Evolutionary conservation across 2,113 vertebrate genomes (phyloP).

Genomic region (Aviceda subcristata): DNA sequence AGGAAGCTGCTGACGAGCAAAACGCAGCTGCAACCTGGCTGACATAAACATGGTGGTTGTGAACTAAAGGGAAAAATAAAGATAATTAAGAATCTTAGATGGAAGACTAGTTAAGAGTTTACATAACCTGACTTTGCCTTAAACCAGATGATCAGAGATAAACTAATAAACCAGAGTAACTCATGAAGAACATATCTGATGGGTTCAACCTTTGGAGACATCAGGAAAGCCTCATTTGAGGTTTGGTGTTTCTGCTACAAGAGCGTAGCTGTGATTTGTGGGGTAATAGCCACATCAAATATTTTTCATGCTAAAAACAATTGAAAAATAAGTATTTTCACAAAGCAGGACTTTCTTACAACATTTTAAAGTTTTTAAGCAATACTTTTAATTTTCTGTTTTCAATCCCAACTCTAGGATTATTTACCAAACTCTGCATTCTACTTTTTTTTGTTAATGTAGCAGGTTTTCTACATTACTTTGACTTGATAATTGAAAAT

Average conservation of each 20-base stretch:
- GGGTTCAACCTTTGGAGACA: neutral
- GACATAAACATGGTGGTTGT: neutral
- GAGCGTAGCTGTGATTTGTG: neutral
- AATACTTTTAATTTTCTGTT: neutral
- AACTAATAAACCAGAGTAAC: neutral
- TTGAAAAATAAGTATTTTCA: neutral
- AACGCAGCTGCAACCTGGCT: neutral
- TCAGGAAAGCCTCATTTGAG: neutral
- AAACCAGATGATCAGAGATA: neutral
- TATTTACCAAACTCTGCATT: neutral
- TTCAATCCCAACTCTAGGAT: neutral
- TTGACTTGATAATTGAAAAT: neutral
- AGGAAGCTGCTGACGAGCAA: neutral
- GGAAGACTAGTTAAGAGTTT: neutral
- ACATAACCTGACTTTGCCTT: neutral
- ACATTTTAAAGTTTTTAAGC: neutral
- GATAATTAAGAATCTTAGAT: neutral
- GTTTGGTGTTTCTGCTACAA: neutral
- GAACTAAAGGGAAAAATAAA: neutral
- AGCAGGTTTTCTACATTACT: neutral
- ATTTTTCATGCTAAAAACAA: neutral
- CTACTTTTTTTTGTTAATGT: neutral
- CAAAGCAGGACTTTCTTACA: neutral
- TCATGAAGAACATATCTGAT: neutral
- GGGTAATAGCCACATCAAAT: neutral